These are phyloP conservation scores for Fringilla coelebs DNA, from an alignment of 2,797 vertebrate genomes.

Conservation along the genomic window DNA sequence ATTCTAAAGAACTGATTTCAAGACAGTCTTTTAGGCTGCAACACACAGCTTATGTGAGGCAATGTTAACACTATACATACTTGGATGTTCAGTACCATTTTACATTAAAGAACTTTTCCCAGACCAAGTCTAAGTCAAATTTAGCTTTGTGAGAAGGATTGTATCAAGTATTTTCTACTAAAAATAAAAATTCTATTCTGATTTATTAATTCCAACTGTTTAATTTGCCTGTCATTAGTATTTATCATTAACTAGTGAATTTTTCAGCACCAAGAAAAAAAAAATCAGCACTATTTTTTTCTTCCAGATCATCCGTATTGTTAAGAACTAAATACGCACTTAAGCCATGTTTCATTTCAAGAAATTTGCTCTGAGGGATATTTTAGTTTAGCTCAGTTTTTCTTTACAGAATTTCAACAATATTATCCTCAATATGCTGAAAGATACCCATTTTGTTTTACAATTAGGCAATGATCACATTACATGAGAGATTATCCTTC, in stretches of 20 bases:
- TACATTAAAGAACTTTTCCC: background rate
- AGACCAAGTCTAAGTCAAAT: background rate
- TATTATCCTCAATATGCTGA: conserved; percentile 12
- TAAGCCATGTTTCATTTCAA: conserved; percentile 25
- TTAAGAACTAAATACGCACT: conserved; percentile 1
- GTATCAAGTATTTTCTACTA: background rate
- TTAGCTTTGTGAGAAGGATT: background rate
- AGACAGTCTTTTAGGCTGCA: background rate
- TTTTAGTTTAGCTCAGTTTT: conserved; percentile 17
- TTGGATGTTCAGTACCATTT: background rate
- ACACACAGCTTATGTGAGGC: background rate
- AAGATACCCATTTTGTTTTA: conserved; percentile 17
- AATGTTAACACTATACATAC: background rate
- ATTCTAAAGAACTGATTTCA: background rate
- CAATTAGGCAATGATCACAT: conserved; percentile 57
- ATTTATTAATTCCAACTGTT: background rate
- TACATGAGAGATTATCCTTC: conserved; percentile 64
- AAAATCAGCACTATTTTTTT: background rate
- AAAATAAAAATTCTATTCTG: background rate
- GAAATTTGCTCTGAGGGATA: conserved; percentile 46
- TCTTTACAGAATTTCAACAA: conserved; percentile 29
- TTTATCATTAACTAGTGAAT: background rate
- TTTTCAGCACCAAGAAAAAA: background rate
- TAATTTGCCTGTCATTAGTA: background rate
- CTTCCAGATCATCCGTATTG: background rate